phyloP scores from a whole-genome alignment of 2,797 vertebrate genomes.

The Sardinella longiceps region DNA sequence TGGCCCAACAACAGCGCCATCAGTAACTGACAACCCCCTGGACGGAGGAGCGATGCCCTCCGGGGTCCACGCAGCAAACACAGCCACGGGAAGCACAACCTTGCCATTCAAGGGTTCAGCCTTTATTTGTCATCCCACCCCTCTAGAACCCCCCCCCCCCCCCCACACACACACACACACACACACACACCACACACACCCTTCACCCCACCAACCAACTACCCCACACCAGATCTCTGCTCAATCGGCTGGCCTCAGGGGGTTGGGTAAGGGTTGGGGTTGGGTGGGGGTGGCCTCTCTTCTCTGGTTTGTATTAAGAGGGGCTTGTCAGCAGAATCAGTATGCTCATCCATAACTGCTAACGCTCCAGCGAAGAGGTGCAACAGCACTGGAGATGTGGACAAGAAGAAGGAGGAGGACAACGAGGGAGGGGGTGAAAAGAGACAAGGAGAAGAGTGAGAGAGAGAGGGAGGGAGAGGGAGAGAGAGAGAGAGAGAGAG shows the following conservation, averaged over 20 bases:
- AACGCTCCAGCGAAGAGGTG: conserved; percentile 54
- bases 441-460: not conserved
- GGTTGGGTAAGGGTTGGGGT: not conserved
- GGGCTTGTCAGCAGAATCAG: conserved; percentile 66
- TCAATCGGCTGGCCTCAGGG: conserved; percentile 62
- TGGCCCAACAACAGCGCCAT: conserved; percentile 71
- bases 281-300: conserved; percentile 33
- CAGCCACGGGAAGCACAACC: conserved; percentile 70
- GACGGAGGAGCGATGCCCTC: conserved; percentile 72
- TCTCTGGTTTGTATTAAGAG: conserved; percentile 69
- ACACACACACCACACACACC: conserved; percentile 35
- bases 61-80: conserved; percentile 74
- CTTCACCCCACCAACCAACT: not conserved
- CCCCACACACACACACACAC: conserved; percentile 66
- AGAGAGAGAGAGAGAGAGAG: not conserved
- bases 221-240: conserved; percentile 53
- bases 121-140: conserved; percentile 74
- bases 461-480: not conserved
- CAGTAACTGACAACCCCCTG: conserved; percentile 76
- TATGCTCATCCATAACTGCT: conserved; percentile 68
- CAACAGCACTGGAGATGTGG: not conserved
- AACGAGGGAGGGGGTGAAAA: conserved; percentile 28
- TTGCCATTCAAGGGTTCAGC: conserved; percentile 67
- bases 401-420: conserved; percentile 30
- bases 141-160: conserved; percentile 57